Base-by-base conservation (phyloP, 2,888 invertebrate species). In the Habroteleia sp. region DNA sequence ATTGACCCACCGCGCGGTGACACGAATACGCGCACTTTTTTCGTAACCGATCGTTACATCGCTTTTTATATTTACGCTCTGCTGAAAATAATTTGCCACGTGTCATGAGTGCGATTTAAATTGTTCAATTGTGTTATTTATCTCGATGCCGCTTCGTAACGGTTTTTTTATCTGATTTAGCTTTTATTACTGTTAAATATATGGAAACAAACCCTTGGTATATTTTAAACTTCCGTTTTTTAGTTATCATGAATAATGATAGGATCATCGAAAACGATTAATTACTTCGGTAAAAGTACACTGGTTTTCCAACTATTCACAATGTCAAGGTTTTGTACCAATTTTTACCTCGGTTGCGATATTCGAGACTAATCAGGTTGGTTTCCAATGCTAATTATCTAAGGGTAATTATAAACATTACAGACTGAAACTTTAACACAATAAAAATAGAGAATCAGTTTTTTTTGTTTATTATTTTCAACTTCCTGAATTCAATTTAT, bases 301-400 rank as follows among this genome's bases (percentile, higher is more conserved):
- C n/a, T n/a, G 13, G 1, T 23, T 3, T 39, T 6, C 20, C 25
- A 13, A 3, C 14, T 25, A 52, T 20, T 27, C 27, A 29, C 62
- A 62, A 62, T 62, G 62, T 50, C 62, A 62, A 62, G 62, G 62
- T 50, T 62, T 50, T 31, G 37, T 33, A 46, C 20, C 14, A 27
- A 44, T 31, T 29, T 6, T 20, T 14, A 14, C 14, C 37, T 7
- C 27, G 23, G 6, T 60, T 56, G 41, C 31, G n/a, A n/a, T n/a
- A n/a, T n/a, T n/a, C n/a, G n/a, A n/a, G n/a, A n/a, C n/a, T n/a
- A n/a, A n/a, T n/a, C n/a, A n/a, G n/a, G n/a, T n/a, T n/a, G n/a
- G n/a, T n/a, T n/a, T n/a, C n/a, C n/a, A n/a, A n/a, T n/a, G n/a
- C n/a, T n/a, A n/a, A n/a, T n/a, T n/a, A 29, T 25, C 8, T 7